Evolutionary conservation across 2,113 vertebrate species (phyloP).

Genomic region (Tachycineta bicolor): DNA sequence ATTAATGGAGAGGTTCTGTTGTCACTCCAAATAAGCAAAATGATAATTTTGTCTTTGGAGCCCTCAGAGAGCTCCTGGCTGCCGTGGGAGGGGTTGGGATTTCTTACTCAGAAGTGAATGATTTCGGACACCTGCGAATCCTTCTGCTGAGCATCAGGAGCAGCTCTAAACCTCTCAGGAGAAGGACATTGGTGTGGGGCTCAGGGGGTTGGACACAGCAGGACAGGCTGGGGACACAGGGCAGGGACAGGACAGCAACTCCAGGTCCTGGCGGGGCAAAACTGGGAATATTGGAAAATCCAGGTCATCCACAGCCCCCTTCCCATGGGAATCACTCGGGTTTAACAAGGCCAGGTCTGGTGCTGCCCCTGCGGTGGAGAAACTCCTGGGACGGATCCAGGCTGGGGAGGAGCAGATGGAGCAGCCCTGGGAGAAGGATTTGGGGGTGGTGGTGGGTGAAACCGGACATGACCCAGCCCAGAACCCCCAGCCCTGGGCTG

Average conservation of each 20-base stretch:
- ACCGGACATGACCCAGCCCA: background rate
- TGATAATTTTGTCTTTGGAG: background rate
- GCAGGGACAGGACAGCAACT: background rate
- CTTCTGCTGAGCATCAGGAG: background rate
- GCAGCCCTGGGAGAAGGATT: background rate
- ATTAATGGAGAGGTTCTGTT: background rate
- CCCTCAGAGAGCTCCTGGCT: background rate
- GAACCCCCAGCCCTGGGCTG: background rate
- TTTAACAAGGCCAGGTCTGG: background rate
- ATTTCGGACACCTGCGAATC: background rate
- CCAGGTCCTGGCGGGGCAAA: too few species aligned
- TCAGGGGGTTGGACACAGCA: rapidly evolving
- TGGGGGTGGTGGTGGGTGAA: background rate
- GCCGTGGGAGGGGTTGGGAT: background rate
- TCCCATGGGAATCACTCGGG: rapidly evolving
- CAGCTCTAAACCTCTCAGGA: background rate
- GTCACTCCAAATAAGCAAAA: slow-evolving; percentile 6
- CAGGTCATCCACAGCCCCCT: background rate
- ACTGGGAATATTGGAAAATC: background rate
- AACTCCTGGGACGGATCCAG: background rate
- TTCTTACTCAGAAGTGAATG: background rate
- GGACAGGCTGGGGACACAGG: background rate
- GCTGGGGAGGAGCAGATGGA: background rate
- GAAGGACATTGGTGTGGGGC: background rate
- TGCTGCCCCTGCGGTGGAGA: background rate